Evolutionary conservation across 2,888 invertebrate genomes (phyloP), one percentile per base, ranked within the genome.

Genomic region (Dromius quadrimaculatus): DNA sequence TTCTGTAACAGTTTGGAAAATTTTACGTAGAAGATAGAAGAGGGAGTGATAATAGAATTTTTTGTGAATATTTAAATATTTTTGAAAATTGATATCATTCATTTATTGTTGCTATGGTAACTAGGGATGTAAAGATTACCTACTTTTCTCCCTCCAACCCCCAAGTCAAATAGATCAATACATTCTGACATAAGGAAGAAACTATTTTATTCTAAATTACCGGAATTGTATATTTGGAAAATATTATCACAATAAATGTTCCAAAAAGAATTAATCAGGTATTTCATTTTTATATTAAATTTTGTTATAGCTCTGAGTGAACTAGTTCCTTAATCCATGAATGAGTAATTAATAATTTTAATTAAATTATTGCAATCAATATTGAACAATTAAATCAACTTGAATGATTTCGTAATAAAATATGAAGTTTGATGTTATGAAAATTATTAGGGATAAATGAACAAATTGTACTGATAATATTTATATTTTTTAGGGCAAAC

Each of bases 151-250:
- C 59, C 68, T 41, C 43, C 43, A 28, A 34, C n/a, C 59, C 32
- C 43, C 41, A 68, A 68, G 57, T 68, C 68, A 68, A 68, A 68
- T 68, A 68, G 68, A 68, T 68, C 68, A 68, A 68, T 68, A 68
- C 68, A 38, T 54, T 65, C 50, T 54, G 65, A 65, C 65, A 54
- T 65, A 38, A 54, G 38, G 65, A 65, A 50, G 54, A 13, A 54
- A 65, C 65, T 65, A 65, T 65, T 65, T 65, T 54, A 36, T 65
- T 54, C 20, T 6, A 54, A 65, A 22, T 45, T 63, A 17, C 2
- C 9, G 41, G 38, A 62, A 63, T 23, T 20, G 15, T 4, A 23
- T 5, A 15, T 57, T 57, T 15, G 8, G 3, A 28, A 32, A 54
- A 13, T 32, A 28, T 54, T 13, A 9, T 2, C 1, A 34, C 57